Evolutionary conservation across 2,888 invertebrate species (phyloP).

Genomic region (Hirtodrosophila confusa): DNA sequence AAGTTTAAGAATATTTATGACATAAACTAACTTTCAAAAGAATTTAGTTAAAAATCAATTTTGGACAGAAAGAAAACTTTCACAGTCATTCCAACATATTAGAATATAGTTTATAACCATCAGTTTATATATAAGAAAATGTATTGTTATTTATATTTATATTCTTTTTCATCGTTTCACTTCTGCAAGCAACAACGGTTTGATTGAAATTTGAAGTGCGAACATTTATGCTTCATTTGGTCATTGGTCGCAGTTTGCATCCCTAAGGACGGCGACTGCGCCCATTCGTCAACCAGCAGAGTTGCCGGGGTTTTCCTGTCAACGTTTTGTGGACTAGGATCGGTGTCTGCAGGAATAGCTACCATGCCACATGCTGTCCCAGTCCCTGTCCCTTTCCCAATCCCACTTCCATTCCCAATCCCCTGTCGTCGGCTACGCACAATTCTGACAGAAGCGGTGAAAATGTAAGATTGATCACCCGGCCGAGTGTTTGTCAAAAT

Average conservation of each 20-base stretch:
- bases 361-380: slow-evolving; percentile 57
- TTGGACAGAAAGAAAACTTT: background rate
- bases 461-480: slow-evolving; percentile 85
- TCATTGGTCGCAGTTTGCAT: slow-evolving; percentile 51
- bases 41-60: background rate
- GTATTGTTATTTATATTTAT: too few species aligned
- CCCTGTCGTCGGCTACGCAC: slow-evolving; percentile 73
- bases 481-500: slow-evolving; percentile 72
- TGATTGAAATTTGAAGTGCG: slow-evolving; percentile 53
- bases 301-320: slow-evolving; percentile 57
- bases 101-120: too few species aligned
- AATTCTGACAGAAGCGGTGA: slow-evolving; percentile 84
- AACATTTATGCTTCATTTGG: slow-evolving; percentile 66
- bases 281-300: slow-evolving; percentile 75
- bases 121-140: too few species aligned
- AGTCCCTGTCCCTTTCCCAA: slow-evolving; percentile 7
- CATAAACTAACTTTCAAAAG: too few species aligned
- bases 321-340: slow-evolving; percentile 53
- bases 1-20: too few species aligned
- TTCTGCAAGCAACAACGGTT: slow-evolving; percentile 1
- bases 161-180: too few species aligned
- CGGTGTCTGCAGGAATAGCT: slow-evolving; percentile 18
- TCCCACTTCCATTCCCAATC: slow-evolving; percentile 34
- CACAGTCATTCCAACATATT: too few species aligned
- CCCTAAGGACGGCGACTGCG: slow-evolving; percentile 46